Conservation (phyloP, 1,140 invertebrate genomes). For the Euura lappo region DNA sequence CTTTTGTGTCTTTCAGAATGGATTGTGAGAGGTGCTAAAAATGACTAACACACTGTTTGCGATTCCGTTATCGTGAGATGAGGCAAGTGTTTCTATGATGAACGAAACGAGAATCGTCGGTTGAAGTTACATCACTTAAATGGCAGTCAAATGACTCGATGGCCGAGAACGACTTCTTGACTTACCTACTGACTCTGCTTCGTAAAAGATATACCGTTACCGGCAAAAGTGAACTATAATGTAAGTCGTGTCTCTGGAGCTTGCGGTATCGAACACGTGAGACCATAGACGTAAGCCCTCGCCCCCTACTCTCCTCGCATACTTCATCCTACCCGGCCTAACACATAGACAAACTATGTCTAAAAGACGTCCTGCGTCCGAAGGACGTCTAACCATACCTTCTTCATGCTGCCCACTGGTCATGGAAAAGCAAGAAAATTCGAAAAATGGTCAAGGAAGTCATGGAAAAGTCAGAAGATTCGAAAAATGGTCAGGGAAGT, state of each 20-base stretch:
- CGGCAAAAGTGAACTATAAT: constrained; percentile 50
- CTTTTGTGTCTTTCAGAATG: too few relatives aligned
- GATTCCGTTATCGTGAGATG: too few relatives aligned
- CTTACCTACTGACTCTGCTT: constrained; percentile 43
- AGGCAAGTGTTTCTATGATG: not conserved
- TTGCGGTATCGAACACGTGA: constrained; percentile 41
- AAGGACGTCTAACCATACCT: too few relatives aligned
- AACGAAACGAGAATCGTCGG: not conserved
- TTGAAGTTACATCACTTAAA: not conserved
- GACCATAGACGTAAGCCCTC: not conserved
- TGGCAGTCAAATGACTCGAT: not conserved
- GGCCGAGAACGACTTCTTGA: not conserved
- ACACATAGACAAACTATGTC: too few relatives aligned
- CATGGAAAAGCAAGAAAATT: too few relatives aligned
- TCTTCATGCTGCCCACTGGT: too few relatives aligned
- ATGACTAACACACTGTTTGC: too few relatives aligned
- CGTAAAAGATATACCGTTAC: constrained; percentile 51
- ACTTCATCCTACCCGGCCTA: not conserved
- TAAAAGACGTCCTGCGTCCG: too few relatives aligned
- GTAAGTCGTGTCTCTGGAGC: constrained; percentile 53
- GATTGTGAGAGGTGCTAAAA: too few relatives aligned
- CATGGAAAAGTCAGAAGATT: too few relatives aligned
- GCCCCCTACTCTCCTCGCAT: not conserved
- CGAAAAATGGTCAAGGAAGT: too few relatives aligned
- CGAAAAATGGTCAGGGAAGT: too few relatives aligned